phyloP scores from a whole-genome alignment of 2,888 invertebrate species.

The Drosophila tanythrix region DNA sequence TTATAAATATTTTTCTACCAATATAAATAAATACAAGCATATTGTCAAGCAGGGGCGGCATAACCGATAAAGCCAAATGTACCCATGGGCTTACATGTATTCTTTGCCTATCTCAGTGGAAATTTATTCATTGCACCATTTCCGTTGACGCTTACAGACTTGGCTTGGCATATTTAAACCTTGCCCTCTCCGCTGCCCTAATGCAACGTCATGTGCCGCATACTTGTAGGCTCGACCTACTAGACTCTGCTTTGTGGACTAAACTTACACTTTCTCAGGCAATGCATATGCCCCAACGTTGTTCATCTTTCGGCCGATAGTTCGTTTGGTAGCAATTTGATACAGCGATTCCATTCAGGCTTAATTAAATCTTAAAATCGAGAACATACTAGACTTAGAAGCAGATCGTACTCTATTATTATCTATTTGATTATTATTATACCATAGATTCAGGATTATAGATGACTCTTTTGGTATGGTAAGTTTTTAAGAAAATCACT shows the following conservation, averaged over 20 bases:
- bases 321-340: too few species aligned
- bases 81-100: constrained; percentile 9
- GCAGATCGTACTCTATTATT: too few species aligned
- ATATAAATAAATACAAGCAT: constrained; percentile 42
- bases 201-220: constrained; percentile 30
- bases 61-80: neutral
- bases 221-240: neutral
- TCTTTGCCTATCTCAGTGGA: constrained; percentile 24
- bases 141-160: constrained; percentile 33
- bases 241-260: neutral
- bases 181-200: neutral
- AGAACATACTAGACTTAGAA: too few species aligned
- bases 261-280: too few species aligned
- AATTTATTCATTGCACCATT: constrained; percentile 55
- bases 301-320: too few species aligned
- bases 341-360: too few species aligned
- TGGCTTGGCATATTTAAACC: constrained; percentile 23
- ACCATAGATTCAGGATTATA: too few species aligned
- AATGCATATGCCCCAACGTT: too few species aligned
- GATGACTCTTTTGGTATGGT: neutral
- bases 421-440: too few species aligned
- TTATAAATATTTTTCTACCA: constrained; percentile 43
- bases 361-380: too few species aligned
- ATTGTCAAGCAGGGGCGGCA: constrained; percentile 14
- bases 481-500: neutral